Conservation (phyloP, 2,888 invertebrate genomes). For the Leptinotarsa juncta region DNA sequence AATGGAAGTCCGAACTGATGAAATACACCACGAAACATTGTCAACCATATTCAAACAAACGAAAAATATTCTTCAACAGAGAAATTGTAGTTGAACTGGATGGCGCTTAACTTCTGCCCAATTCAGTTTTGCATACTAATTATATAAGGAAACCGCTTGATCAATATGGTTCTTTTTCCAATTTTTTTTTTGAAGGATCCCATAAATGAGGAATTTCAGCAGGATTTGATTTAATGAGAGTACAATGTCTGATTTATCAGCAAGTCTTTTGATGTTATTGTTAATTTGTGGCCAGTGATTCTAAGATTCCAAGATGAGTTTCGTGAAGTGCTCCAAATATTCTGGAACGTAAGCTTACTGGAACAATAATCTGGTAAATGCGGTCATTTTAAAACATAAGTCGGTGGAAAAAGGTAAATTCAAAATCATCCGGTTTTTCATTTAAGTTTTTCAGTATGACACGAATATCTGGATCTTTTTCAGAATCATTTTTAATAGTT, state of each 20-base stretch:
- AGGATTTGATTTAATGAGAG: not conserved
- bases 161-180: too few species aligned
- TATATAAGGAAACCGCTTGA: too few species aligned
- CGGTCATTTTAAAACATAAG: not conserved
- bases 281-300: not conserved
- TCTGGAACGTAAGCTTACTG: not conserved
- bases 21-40: too few species aligned
- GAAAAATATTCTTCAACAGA: too few species aligned
- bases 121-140: too few species aligned
- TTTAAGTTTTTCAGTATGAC: too few species aligned
- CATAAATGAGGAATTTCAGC: not conserved
- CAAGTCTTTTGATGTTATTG: not conserved
- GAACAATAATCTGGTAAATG: not conserved
- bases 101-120: too few species aligned
- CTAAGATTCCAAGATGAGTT: not conserved
- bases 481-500: not conserved
- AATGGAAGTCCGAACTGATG: too few species aligned
- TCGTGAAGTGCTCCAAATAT: not conserved
- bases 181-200: too few species aligned
- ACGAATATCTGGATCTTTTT: not conserved
- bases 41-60: too few species aligned
- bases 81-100: too few species aligned
- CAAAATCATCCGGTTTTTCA: too few species aligned
- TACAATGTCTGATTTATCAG: not conserved
- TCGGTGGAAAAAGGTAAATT: not conserved